Conservation (phyloP, 2,888 invertebrate genomes). For the Protodeltote pygarga region DNA sequence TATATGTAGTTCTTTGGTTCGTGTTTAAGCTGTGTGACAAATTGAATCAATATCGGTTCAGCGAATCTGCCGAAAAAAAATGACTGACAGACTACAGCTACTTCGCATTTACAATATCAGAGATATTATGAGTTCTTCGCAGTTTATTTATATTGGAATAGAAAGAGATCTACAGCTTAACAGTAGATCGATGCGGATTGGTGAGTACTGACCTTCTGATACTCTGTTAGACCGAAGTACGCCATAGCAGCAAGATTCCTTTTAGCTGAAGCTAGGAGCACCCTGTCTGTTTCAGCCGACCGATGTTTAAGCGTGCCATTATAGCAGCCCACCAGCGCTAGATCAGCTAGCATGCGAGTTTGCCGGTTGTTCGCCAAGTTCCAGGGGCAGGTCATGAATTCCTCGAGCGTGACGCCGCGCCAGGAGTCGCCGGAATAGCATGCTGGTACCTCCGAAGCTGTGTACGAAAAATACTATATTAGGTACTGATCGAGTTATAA, state of each 20-base stretch:
- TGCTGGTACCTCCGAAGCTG: slow-evolving; percentile 92
- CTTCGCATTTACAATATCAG: too few species aligned
- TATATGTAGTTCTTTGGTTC: too few species aligned
- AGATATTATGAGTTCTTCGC: too few species aligned
- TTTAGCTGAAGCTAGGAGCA: slow-evolving; percentile 98
- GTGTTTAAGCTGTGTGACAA: too few species aligned
- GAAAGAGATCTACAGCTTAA: too few species aligned
- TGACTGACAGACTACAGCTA: too few species aligned
- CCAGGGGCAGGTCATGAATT: slow-evolving; percentile 96
- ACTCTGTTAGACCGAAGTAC: slow-evolving; percentile 98
- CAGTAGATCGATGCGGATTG: too few species aligned
- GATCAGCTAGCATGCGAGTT: slow-evolving; percentile 98
- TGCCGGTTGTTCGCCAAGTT: slow-evolving; percentile 99
- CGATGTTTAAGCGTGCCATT: slow-evolving; percentile 92
- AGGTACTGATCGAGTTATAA: too few species aligned
- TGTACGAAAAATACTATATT: not conserved
- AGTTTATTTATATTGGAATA: too few species aligned
- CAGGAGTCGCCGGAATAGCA: slow-evolving; percentile 93
- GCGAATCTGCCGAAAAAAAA: too few species aligned
- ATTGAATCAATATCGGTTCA: too few species aligned
- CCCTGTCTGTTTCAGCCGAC: slow-evolving; percentile 91
- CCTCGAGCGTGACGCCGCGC: slow-evolving; percentile 95
- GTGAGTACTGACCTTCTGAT: slow-evolving; percentile 93
- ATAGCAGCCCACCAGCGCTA: slow-evolving; percentile 98
- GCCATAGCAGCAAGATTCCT: slow-evolving; percentile 97